phyloP scores from a whole-genome alignment of 2,113 vertebrate genomes.

The Cyprinodon brontotheroides region DNA sequence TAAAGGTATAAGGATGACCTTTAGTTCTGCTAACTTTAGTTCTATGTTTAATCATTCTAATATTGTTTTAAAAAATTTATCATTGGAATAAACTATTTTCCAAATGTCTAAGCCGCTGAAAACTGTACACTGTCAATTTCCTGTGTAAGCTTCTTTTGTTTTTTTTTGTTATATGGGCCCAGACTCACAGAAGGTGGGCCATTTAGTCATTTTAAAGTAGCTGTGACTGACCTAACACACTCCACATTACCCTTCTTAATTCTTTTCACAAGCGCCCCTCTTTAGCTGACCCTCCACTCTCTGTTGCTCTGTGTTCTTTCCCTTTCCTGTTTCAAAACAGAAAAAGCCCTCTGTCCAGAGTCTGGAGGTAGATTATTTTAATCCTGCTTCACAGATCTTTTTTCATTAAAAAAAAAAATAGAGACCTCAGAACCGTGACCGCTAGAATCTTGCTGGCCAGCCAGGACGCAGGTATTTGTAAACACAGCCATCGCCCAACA shows the following conservation, averaged over 20 bases:
- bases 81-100: not conserved
- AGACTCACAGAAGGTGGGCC: constrained; percentile 60
- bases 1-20: no score
- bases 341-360: constrained; percentile 53
- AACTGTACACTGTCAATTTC: constrained; percentile 11
- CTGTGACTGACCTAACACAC: constrained; percentile 66
- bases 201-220: constrained; percentile 79
- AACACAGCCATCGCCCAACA: constrained; percentile 76
- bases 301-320: constrained; percentile 37
- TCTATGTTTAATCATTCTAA: no score
- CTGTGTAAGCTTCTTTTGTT: constrained; percentile 18
- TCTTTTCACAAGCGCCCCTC: constrained; percentile 42
- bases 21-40: no score
- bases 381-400: constrained; percentile 85
- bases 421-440: constrained; percentile 81
- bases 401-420: constrained; percentile 75
- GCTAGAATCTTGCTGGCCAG: constrained; percentile 75
- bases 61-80: no score
- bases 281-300: constrained; percentile 21
- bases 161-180: constrained; percentile 40
- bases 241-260: constrained; percentile 74
- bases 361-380: constrained; percentile 84
- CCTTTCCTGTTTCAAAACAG: constrained; percentile 47
- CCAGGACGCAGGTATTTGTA: constrained; percentile 62
- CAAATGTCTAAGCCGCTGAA: constrained; percentile 5